Conservation (phyloP, 2,888 invertebrate genomes). For the Epinotia brunnichana region DNA sequence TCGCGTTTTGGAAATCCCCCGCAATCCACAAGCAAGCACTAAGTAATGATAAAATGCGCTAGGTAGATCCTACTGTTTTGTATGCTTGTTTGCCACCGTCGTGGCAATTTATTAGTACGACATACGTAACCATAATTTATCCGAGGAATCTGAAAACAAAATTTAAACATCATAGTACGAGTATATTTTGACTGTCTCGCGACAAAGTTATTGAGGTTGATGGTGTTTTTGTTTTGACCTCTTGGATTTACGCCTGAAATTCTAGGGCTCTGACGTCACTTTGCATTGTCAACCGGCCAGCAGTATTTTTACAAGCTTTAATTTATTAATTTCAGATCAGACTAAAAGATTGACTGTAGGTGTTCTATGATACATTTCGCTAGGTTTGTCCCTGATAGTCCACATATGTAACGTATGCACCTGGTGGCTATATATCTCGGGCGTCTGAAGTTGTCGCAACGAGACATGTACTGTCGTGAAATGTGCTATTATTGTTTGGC, state of each 20-base stretch:
- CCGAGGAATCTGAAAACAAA: constrained; percentile 19
- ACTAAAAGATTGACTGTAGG: constrained; percentile 34
- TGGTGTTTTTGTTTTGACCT: constrained; percentile 39
- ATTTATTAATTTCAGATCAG: constrained; percentile 21
- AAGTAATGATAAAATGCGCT: no score
- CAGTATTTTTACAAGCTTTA: no score
- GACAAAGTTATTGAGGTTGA: constrained; percentile 20
- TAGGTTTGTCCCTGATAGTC: constrained; percentile 57
- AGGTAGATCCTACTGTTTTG: no score
- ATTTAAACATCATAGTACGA: constrained; percentile 14
- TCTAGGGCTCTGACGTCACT: constrained; percentile 30
- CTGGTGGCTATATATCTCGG: constrained; percentile 66
- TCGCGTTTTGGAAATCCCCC: no score
- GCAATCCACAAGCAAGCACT: no score
- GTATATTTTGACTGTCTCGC: constrained; percentile 29
- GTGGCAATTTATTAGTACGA: background rate
- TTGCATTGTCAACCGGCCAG: constrained; percentile 28
- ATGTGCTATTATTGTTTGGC: constrained; percentile 71
- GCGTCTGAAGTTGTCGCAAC: constrained; percentile 56
- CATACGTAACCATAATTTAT: constrained; percentile 1
- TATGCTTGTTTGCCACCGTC: no score
- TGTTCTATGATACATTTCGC: constrained; percentile 47
- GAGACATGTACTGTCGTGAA: constrained; percentile 49
- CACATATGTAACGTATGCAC: constrained; percentile 58
- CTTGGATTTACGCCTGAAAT: constrained; percentile 25